Evolutionary conservation across 2,797 vertebrate species (phyloP).

Genomic region (Potorous gilbertii): DNA sequence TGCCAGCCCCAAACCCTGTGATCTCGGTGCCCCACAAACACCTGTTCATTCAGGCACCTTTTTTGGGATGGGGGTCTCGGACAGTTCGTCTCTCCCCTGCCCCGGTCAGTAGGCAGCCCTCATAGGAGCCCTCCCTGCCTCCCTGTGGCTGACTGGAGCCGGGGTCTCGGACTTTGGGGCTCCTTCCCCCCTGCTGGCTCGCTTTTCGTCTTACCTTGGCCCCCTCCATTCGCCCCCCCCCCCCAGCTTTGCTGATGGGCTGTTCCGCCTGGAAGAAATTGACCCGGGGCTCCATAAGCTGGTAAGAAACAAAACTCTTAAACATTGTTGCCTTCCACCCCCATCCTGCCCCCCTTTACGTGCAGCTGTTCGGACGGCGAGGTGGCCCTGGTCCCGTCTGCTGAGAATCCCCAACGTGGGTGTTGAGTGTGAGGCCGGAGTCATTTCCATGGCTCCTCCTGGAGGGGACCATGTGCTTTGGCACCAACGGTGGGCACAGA

Average conservation of each 20-base stretch:
- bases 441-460: no score
- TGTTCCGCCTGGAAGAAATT: neutral
- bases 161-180: no score
- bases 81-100: conserved; percentile 1
- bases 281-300: neutral
- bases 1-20: neutral
- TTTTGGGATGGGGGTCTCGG: neutral
- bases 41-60: neutral
- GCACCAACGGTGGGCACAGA: neutral
- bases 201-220: neutral
- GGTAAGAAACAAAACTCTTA: neutral
- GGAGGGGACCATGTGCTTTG: neutral
- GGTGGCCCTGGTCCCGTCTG: neutral
- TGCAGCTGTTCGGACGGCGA: no score
- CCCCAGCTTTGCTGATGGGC: neutral
- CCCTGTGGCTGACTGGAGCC: neutral
- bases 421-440: neutral
- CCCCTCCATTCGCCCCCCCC: neutral
- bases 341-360: no score
- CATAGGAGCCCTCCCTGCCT: neutral
- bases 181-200: neutral
- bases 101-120: neutral
- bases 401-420: no score
- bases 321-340: neutral
- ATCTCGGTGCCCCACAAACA: neutral